Evolutionary conservation across 2,113 vertebrate genomes (phyloP).

Genomic region (Cyprinus carpio): DNA sequence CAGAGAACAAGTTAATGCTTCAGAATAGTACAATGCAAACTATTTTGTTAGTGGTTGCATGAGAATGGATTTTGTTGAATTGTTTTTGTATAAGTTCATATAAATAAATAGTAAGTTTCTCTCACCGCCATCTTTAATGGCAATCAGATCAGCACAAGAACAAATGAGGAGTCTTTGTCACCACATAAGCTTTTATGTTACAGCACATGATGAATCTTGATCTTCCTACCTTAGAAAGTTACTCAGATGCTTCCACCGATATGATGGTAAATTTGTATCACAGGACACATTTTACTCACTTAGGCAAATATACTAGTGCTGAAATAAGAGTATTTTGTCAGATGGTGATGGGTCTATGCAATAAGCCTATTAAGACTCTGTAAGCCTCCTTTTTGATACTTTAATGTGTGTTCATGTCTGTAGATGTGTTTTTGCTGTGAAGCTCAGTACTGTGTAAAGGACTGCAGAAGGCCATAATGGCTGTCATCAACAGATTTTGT

Average conservation of each 20-base stretch:
- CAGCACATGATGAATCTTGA: not conserved
- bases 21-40: conserved; percentile 41
- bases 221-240: not conserved
- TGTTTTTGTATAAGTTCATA: too few species aligned
- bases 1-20: conserved; percentile 48
- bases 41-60: not conserved
- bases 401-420: not conserved
- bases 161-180: not conserved
- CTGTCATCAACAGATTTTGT: not conserved
- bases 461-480: not conserved
- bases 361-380: not conserved
- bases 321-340: conserved; percentile 19
- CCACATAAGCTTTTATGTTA: not conserved
- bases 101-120: too few species aligned
- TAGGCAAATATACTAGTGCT: not conserved
- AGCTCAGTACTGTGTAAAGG: not conserved
- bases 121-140: too few species aligned
- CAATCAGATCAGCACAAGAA: not conserved
- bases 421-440: not conserved
- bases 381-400: not conserved
- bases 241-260: not conserved
- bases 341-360: conserved; percentile 17
- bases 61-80: conserved; percentile 22
- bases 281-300: not conserved
- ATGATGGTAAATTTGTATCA: not conserved